A percentile compares a stretch with the other conserved stretches of the same genome.
These are phyloP conservation scores for Brachionus angularis DNA, from an alignment of 1,140 invertebrate species.

Conservation along the genomic window DNA sequence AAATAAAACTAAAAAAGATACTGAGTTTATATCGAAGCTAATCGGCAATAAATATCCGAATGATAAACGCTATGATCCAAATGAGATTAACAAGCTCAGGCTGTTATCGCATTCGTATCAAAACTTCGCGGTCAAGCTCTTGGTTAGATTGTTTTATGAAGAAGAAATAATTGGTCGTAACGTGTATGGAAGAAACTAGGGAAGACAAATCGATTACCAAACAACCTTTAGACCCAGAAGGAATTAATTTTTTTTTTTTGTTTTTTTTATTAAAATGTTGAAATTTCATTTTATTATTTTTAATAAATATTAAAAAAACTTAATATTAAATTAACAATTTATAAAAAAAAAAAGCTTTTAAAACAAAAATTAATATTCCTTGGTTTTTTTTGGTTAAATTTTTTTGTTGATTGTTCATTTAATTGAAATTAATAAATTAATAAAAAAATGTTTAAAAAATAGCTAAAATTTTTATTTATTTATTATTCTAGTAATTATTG, in stretches of 20 bases:
- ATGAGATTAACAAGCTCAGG: conserved; percentile 40
- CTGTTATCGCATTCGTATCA: conserved; percentile 42
- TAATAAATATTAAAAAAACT: too few relatives aligned
- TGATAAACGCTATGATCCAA: conserved; percentile 38
- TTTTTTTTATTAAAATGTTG: too few relatives aligned
- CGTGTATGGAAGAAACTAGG: conserved; percentile 38
- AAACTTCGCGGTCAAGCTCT: conserved; percentile 38
- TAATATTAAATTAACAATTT: too few relatives aligned
- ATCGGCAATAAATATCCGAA: conserved; percentile 24
- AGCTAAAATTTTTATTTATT: too few relatives aligned
- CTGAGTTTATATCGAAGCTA: conserved; percentile 33
- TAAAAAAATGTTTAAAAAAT: too few relatives aligned
- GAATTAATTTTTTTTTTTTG: conserved; percentile 41
- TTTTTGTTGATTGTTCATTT: too few relatives aligned
- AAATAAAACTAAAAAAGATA: conserved; percentile 43
- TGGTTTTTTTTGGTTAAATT: too few relatives aligned
- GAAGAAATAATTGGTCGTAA: conserved; percentile 39
- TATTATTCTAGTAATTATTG: too few relatives aligned
- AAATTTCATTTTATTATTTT: too few relatives aligned
- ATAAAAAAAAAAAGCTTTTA: too few relatives aligned
- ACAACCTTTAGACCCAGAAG: conserved; percentile 38
- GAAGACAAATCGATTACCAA: conserved; percentile 33
- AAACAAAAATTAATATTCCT: too few relatives aligned
- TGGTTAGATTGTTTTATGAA: conserved; percentile 22
- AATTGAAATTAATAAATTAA: too few relatives aligned